A percentile compares a stretch with the other conserved stretches of the same genome.
Conservation (phyloP, 2,113 vertebrate genomes). For the Barbus barbus region DNA sequence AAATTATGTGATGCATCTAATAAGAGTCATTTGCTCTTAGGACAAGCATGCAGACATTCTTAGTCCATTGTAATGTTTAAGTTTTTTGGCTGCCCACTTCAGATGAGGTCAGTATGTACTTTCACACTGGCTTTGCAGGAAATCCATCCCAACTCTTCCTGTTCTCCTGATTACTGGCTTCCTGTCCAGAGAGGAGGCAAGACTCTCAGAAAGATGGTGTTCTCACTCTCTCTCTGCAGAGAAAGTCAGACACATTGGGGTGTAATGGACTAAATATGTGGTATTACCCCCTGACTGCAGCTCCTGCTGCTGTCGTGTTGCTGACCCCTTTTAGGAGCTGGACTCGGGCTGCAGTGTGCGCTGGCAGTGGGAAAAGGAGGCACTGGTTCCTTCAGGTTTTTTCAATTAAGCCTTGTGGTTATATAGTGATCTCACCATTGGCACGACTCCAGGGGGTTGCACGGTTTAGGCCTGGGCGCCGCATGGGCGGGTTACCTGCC, state of each 20-base stretch:
- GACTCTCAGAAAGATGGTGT: conserved; percentile 53
- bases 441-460: conserved; percentile 79
- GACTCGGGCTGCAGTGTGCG: conserved; percentile 32
- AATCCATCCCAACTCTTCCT: conserved; percentile 76
- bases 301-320: conserved; percentile 10
- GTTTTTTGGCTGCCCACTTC: conserved; percentile 32
- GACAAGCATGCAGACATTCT: conserved; percentile 1
- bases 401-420: conserved; percentile 82
- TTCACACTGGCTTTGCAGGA: conserved; percentile 69
- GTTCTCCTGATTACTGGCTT: conserved; percentile 79
- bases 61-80: neutral
- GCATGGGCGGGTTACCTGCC: conserved; percentile 83
- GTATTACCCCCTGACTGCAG: neutral
- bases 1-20: neutral
- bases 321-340: conserved; percentile 35
- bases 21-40: neutral
- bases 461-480: conserved; percentile 75
- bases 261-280: conserved; percentile 34
- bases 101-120: conserved; percentile 61
- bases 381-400: conserved; percentile 74
- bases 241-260: conserved; percentile 16
- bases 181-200: conserved; percentile 74
- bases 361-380: conserved; percentile 45
- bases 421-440: conserved; percentile 86
- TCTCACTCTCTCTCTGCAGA: conserved; percentile 15